Percentiles rank a stretch among this genome's conserved stretches.
Conservation (phyloP, 2,888 invertebrate genomes). For the Asteroscopus sphinx region DNA sequence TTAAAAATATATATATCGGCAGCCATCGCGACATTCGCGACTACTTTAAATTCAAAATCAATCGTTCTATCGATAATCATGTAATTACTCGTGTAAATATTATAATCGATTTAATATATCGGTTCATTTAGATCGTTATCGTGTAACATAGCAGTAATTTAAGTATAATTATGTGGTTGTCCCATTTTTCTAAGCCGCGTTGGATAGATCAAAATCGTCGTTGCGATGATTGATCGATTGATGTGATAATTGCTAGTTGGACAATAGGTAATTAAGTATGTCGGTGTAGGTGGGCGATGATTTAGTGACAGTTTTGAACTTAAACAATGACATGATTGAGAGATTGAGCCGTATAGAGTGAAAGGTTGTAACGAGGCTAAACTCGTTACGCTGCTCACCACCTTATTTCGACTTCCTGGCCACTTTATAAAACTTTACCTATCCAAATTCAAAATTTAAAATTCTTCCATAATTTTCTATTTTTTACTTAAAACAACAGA, state of each 20-base stretch:
- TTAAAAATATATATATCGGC: background rate
- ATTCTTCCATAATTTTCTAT: too few species aligned
- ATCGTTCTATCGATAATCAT: constrained; percentile 23
- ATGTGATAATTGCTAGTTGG: constrained; percentile 43
- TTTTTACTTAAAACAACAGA: too few species aligned
- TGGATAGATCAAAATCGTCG: constrained; percentile 45
- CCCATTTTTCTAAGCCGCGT: constrained; percentile 38
- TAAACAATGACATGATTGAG: constrained; percentile 49
- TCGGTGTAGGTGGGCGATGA: constrained; percentile 34
- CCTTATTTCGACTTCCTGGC: too few species aligned
- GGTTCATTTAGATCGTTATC: constrained; percentile 54
- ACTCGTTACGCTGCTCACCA: too few species aligned
- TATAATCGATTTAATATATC: constrained; percentile 45
- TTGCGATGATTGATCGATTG: constrained; percentile 46
- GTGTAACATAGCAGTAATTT: constrained; percentile 35
- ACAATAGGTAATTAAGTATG: constrained; percentile 54
- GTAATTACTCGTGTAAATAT: constrained; percentile 47
- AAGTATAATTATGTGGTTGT: constrained; percentile 27
- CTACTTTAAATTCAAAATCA: constrained; percentile 30
- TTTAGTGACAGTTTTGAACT: constrained; percentile 37
- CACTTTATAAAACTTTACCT: too few species aligned
- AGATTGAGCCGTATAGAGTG: constrained; percentile 17
- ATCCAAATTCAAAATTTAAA: too few species aligned
- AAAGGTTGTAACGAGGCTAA: too few species aligned
- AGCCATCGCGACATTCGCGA: constrained; percentile 13